A percentile compares a stretch with the other conserved stretches of the same genome.
These are phyloP conservation scores for Ciona savignyi DNA, from an alignment of 23 tunicate species.

Conservation along the genomic window DNA sequence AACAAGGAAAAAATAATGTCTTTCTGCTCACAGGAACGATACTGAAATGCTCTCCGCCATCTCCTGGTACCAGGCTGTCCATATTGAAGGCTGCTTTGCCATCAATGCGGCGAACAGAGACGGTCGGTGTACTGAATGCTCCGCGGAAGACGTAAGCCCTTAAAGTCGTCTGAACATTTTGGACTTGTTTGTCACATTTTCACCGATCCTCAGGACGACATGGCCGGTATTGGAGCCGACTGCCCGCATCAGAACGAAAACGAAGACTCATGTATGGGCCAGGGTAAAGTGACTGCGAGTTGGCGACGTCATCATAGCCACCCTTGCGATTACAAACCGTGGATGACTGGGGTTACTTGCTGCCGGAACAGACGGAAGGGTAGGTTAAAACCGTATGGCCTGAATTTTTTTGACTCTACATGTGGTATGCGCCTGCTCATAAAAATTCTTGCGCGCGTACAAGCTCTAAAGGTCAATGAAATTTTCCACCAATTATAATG, in stretches of 20 bases:
- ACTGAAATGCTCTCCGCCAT: conserved; percentile 26
- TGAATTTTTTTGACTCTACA: no score
- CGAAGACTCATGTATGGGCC: conserved; percentile 27
- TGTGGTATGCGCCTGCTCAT: no score
- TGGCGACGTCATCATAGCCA: neutral
- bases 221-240: conserved; percentile 76
- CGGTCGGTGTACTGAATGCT: conserved; percentile 31
- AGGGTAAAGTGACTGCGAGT: conserved; percentile 43
- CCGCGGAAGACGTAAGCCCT: conserved; percentile 6
- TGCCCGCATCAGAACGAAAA: conserved; percentile 27
- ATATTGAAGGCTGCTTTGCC: conserved; percentile 61
- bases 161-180: no score
- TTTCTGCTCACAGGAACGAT: conserved; percentile 33
- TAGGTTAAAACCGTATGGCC: no score
- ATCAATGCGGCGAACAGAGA: conserved; percentile 61
- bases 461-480: no score
- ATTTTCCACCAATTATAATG: no score
- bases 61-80: conserved; percentile 50
- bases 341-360: conserved; percentile 73
- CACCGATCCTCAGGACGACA: conserved; percentile 20
- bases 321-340: conserved; percentile 46
- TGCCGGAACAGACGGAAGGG: conserved; percentile 48
- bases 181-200: no score
- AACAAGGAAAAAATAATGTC: no score
- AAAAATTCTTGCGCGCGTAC: no score